These are phyloP conservation scores for Phortica okadai DNA, from an alignment of 2,888 invertebrate genomes.

Conservation along the genomic window DNA sequence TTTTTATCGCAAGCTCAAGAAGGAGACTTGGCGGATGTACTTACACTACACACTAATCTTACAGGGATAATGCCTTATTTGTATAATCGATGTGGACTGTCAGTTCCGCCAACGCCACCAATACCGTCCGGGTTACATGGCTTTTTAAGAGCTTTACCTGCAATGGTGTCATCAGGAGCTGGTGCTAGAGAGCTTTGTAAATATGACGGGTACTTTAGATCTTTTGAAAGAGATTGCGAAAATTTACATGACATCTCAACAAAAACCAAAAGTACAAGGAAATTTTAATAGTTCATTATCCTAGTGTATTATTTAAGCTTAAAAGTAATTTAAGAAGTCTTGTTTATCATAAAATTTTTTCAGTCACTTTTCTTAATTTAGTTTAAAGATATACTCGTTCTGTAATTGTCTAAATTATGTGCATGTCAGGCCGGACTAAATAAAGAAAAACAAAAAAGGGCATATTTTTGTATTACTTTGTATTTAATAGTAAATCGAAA, in stretches of 20 bases:
- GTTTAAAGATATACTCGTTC: not conserved
- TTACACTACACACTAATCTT: conserved; percentile 74
- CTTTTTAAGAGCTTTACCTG: conserved; percentile 74
- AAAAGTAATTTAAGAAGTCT: not conserved
- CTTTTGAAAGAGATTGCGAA: conserved; percentile 54
- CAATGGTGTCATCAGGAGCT: conserved; percentile 69
- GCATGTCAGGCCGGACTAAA: conserved; percentile 23
- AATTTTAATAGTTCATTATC: conserved; percentile 14
- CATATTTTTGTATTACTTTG: no score
- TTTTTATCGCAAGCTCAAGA: conserved; percentile 80
- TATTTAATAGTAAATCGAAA: no score
- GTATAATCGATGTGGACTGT: conserved; percentile 73
- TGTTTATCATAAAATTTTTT: not conserved
- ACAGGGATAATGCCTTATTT: conserved; percentile 75
- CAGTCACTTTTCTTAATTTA: conserved; percentile 1
- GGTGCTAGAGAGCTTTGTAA: conserved; percentile 67
- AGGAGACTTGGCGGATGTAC: conserved; percentile 73
- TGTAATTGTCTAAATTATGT: conserved; percentile 12
- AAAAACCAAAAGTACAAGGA: conserved; percentile 38
- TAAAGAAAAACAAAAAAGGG: not conserved
- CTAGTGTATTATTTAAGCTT: conserved; percentile 16
- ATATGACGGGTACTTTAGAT: conserved; percentile 63
- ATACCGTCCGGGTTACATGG: conserved; percentile 76
- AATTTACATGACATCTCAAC: conserved; percentile 35
- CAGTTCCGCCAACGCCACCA: conserved; percentile 73